These are phyloP conservation scores for Lochmaea crataegi DNA, from an alignment of 2,888 invertebrate genomes.

Conservation along the genomic window DNA sequence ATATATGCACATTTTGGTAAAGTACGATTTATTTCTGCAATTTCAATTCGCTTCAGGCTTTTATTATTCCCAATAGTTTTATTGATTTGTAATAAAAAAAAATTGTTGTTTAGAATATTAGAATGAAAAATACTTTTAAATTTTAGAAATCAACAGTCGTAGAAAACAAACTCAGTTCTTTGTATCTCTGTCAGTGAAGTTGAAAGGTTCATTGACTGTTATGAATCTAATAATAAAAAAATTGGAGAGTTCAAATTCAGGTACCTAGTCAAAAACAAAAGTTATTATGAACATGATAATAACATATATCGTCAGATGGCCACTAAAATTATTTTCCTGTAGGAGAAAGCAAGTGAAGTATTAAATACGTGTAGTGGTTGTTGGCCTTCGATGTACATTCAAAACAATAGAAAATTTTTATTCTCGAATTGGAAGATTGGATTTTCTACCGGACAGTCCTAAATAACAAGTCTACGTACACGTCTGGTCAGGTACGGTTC, in stretches of 20 bases:
- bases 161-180: not conserved
- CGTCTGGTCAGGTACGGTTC: conserved; percentile 3
- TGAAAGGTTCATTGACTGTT: not conserved
- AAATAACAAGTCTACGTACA: conserved; percentile 22
- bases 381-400: conserved; percentile 25
- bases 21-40: too few species aligned
- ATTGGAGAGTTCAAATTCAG: conserved; percentile 9
- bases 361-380: conserved; percentile 2
- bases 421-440: conserved; percentile 31
- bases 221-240: not conserved
- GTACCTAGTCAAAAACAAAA: conserved; percentile 11
- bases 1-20: too few species aligned
- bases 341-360: conserved; percentile 29
- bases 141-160: not conserved
- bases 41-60: too few species aligned
- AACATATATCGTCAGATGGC: conserved; percentile 13
- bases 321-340: conserved; percentile 12
- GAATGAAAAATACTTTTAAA: not conserved
- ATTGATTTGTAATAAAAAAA: too few species aligned
- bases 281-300: conserved; percentile 9
- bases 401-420: conserved; percentile 35
- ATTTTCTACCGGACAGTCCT: conserved; percentile 34
- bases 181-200: not conserved
- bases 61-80: too few species aligned
- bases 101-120: too few species aligned